Base-by-base conservation (phyloP, 2,888 invertebrate genomes). In the Lysandra coridon region DNA sequence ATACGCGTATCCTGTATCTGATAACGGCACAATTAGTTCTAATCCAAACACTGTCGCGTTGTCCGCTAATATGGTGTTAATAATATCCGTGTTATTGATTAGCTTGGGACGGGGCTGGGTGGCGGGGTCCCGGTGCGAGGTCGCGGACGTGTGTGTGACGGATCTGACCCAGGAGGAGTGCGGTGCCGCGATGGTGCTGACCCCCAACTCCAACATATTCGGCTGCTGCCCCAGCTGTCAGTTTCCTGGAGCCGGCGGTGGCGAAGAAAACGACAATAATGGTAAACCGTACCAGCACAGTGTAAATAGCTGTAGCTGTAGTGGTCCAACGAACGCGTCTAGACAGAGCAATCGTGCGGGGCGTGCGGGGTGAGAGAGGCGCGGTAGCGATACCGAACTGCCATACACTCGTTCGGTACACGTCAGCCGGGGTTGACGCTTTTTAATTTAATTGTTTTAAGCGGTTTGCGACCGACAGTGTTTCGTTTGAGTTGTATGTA, bases 151-250 rank as follows among this genome's bases (percentile, higher is more conserved):
- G 79, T 95, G 95, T 86, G 86, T 94, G 49, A 89, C 91, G 17
- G 95, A 95, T 83, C 82, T 90, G 69, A 84, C 85, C 2, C 84
- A 84, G 33, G 84, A 81, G 0, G 88, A 90, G 64, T 94, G 94
- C 80, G 82, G 77, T 49, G 81, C 82, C 1, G 86, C 86, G 23
- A 82, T 88, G 77, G 85, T 86, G 23, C 83, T 92, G 79, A 84
- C 85, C 64, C 89, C 88, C 37, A 88, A 90, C 79, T 81, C 83
- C 10, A 84, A 83, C 62, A 86, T 94, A 83, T 87, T 85, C 80
- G 90, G 88, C 23, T 95, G 95, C 83, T 95, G 95, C 84, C 95
- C 95, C 17, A 89, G 89, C 49, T 95, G 95, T 84, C 78, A 60
- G 60, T 80, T 83, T 5, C 81, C 85, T 76, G 85, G 85, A 85